Evolutionary conservation across 1,140 invertebrate species (phyloP).

Genomic region (Bombus picipes): DNA sequence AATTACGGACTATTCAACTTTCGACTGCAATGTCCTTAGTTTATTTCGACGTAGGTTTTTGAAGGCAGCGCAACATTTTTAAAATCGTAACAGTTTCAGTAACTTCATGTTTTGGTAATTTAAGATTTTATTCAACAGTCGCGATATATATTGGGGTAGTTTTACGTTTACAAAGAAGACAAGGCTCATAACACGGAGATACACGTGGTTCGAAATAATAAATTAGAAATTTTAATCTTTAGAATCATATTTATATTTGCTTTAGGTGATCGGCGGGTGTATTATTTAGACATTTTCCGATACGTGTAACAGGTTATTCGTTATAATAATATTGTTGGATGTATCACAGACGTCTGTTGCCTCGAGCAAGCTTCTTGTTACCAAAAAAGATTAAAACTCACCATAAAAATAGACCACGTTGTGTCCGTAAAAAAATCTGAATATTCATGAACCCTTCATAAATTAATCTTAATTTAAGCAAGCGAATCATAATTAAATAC

Average conservation of each 20-base stretch:
- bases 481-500: too few relatives aligned
- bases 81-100: not conserved
- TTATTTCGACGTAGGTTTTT: not conserved
- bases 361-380: not conserved
- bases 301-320: not conserved
- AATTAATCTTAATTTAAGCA: too few relatives aligned
- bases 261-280: not conserved
- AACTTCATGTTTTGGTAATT: too few relatives aligned
- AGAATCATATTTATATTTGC: not conserved
- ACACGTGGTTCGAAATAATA: not conserved
- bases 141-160: not conserved
- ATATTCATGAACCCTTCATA: too few relatives aligned
- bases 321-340: not conserved
- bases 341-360: not conserved
- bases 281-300: not conserved
- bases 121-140: too few relatives aligned
- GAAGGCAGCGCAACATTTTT: not conserved
- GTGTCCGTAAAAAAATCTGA: too few relatives aligned
- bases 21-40: not conserved
- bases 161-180: not conserved
- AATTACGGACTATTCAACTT: slow-evolving; percentile 1
- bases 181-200: not conserved
- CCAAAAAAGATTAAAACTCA: not conserved
- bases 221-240: not conserved
- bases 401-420: not conserved